Evolutionary conservation across 2,113 vertebrate species (phyloP), one percentile per base, ranked within the genome.

Genomic region (Brachionichthys hirsutus): DNA sequence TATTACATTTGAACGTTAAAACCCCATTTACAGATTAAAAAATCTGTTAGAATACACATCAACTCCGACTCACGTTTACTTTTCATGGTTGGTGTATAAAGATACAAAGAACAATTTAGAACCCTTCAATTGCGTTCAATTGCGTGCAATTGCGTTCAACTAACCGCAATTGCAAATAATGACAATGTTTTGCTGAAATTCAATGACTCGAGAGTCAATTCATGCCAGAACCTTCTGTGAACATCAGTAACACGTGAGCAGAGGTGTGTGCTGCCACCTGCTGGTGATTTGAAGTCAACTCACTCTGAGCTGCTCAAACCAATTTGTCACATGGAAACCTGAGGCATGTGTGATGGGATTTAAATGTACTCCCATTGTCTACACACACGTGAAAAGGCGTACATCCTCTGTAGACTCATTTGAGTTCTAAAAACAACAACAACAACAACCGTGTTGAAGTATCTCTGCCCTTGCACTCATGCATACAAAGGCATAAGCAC

Each of bases 241-340:
- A 55, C 13, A 15, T 2, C 6, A 22, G 6, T 13, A 6, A 4
- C 2, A n/a, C 20, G 10, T 22, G 24, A 63, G 12, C 24, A 30
- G 11, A 18, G 11, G 71, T 9, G 2, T 63, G 17, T 84, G 78
- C 72, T 61, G 86, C 78, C 89, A 72, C 84, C 90, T 91, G 64
- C 73, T 89, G 90, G 85, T 56, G 6, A 44, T 16, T 0, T 12
- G 1, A 6, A 2, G 10, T 14, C 16, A 70, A 14, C 3, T 69
- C 44, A 62, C 13, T 46, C 0, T 54, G 40, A 71, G 52, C 20
- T n/a, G n/a, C n/a, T n/a, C 38, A 18, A 66, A 38, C 17, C 22
- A 22, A 3, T 57, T 15, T 49, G 24, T 51, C 42, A 51, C 56
- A 16, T 16, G 52, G 18, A 13, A 53, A 2, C 8, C 24, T 30